Evolutionary conservation across 2,113 vertebrate species (phyloP), one percentile per base, ranked within the genome.

Genomic region (Pollachius pollachius): DNA sequence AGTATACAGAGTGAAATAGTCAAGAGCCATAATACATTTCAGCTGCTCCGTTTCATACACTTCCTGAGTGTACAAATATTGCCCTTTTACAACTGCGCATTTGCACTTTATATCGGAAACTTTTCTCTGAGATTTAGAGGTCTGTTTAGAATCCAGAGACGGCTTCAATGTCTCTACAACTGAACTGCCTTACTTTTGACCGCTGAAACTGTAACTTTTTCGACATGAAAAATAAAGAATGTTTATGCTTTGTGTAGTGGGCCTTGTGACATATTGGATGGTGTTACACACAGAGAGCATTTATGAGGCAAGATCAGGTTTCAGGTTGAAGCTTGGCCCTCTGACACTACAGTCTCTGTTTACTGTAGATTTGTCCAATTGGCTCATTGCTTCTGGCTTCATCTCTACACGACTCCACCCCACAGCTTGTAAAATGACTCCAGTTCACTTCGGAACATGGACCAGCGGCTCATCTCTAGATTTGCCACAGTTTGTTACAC

Each of bases 341-440:
- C 78, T 34, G 69, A 82, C 77, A 83, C 82, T 88, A 67, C 76
- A 82, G 73, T 73, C 88, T 89, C 71, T 83, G 81, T 88, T 86
- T 84, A 85, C 87, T 65, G 79, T 67, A 60, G 85, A 73, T 81
- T 65, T 73, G 84, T 85, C 81, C 81, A 67, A 72, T 15, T 69
- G 77, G 70, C 76, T 73, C 61, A 76, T 83, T 75, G 70, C 65
- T 23, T 77, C 75, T 71, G 78, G 79, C 84, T 80, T 83, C 76
- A 83, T 86, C 72, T 80, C 58, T 23, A 65, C 76, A 80, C 89
- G 87, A 85, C 88, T 18, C 27, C 3, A 21, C 58, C 85, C 89
- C 90, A 89, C 63, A 0, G 79, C 87, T 85, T 84, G 83, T 83
- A 87, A 91, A 91, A 82, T 62, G 73, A 85, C 69, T 84, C 84